Conservation (phyloP, 64 coral and sea anemone genomes). For the Stichodactyla helianthus region DNA sequence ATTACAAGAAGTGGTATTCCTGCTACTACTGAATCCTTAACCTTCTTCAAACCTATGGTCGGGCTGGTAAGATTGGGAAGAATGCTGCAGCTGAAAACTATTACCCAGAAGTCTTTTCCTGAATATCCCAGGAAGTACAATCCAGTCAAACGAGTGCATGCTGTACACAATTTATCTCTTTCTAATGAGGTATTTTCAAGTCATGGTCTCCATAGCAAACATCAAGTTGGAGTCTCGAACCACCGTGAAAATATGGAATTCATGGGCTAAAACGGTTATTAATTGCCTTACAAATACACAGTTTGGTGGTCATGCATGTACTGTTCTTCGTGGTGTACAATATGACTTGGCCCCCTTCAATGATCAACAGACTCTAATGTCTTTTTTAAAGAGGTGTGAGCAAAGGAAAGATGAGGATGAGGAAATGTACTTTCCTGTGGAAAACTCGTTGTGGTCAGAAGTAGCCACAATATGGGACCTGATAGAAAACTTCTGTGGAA, state of each 20-base stretch:
- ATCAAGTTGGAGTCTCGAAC: not conserved
- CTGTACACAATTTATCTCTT: constrained; percentile 13
- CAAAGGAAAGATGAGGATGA: constrained; percentile 21
- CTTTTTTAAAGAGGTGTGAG: constrained; percentile 23
- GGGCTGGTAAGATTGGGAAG: constrained; percentile 18
- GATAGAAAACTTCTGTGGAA: constrained; percentile 4
- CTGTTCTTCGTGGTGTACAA: constrained; percentile 19
- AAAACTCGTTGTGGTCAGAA: constrained; percentile 2
- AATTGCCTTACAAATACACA: not conserved
- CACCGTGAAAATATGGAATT: constrained; percentile 44
- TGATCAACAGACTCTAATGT: constrained; percentile 5
- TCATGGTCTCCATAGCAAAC: constrained; percentile 31
- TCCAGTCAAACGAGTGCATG: constrained; percentile 22
- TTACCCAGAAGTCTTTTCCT: constrained; percentile 16
- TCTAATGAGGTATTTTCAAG: constrained; percentile 2
- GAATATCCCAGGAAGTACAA: constrained; percentile 17
- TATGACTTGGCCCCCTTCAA: not conserved
- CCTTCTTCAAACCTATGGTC: constrained; percentile 40
- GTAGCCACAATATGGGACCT: constrained; percentile 25
- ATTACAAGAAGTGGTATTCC: no score
- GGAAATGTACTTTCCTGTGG: not conserved
- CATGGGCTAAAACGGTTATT: constrained; percentile 17
- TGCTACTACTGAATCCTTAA: not conserved
- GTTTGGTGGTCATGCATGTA: constrained; percentile 28
- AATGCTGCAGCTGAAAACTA: constrained; percentile 9